Conservation (phyloP, 2,888 invertebrate genomes). For the Cerastis leucographa region DNA sequence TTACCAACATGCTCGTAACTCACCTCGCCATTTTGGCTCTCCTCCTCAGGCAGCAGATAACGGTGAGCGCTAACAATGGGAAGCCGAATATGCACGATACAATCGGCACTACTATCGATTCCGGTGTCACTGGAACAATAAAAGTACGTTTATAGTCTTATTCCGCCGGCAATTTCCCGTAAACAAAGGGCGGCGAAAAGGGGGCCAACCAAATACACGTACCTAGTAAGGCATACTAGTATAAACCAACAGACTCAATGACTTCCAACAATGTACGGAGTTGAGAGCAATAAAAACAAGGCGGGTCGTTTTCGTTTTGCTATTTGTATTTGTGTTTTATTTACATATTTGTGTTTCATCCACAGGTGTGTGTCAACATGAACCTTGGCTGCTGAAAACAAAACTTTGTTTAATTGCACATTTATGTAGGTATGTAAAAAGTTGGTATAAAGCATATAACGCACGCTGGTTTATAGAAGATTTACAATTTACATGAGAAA, state of each 20-base stretch:
- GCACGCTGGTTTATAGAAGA: background rate
- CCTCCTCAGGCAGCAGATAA: constrained; percentile 96
- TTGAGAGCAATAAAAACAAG: constrained; percentile 52
- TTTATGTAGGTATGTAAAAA: constrained; percentile 25
- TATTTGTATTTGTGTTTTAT: constrained; percentile 55
- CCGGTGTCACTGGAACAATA: constrained; percentile 94
- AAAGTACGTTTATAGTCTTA: constrained; percentile 46
- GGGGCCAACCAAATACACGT: constrained; percentile 37
- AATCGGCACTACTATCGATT: constrained; percentile 96
- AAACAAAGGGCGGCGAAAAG: constrained; percentile 48
- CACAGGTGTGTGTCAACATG: constrained; percentile 50
- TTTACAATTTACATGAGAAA: constrained; percentile 12
- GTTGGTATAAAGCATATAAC: too few species aligned
- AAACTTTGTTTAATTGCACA: constrained; percentile 41
- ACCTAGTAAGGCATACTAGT: too few species aligned
- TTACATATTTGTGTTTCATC: constrained; percentile 35
- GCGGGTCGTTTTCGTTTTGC: constrained; percentile 34
- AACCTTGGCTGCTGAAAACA: constrained; percentile 25
- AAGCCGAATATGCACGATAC: constrained; percentile 97
- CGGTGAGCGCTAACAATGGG: constrained; percentile 95
- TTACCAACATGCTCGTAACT: constrained; percentile 54
- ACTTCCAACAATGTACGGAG: constrained; percentile 41
- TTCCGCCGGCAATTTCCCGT: constrained; percentile 31
- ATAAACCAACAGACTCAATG: constrained; percentile 56
- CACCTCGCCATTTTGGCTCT: constrained; percentile 94